Base-by-base conservation (phyloP, 2,888 invertebrate genomes). In the Aleiodes leptofemur region DNA sequence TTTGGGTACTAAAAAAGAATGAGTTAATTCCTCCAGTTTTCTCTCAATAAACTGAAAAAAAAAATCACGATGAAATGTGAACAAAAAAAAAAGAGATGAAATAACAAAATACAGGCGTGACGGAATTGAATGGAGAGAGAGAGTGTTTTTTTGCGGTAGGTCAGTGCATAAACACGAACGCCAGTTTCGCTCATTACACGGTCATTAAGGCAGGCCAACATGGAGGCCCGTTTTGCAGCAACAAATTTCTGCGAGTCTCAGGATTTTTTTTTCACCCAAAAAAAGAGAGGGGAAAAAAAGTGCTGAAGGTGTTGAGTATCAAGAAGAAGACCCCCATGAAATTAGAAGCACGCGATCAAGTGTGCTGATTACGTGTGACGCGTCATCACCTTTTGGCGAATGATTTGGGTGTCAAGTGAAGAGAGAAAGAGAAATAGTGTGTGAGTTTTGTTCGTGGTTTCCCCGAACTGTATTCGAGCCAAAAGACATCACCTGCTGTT, bases 271-370 rank as follows among this genome's bases (percentile, higher is more conserved):
- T 68, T 76, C 71, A 73, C 74, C 72, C 23, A 23, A 23, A 1
- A 23, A 23, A 23, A 23, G 2, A 23, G 2, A 23, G 23, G 23
- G 23, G 2, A 23, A 66, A 69, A 55, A 69, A 55, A 57, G 14
- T 38, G 69, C 38, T 23, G 55, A 14, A 14, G 51, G 53, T 53
- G 69, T 50, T 53, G 61, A 61, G 50, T 76, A 83, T 79, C 79
- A 81, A 77, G 80, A 79, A 14, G 9, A 53, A 16, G 64, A 43
- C 48, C 48, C 66, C 80, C 81, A 81, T 83, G 83, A 84, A 85
- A 85, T 85, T 84, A 84, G 83, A 83, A 81, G 82, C 84, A 83
- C 83, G 84, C 85, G 83, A 85, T 85, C 81, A 79, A 79, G 82
- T 81, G 80, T 79, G 76, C 76, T 78, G 84, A 83, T 84, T 85